Base-by-base conservation (phyloP, 2,113 vertebrate genomes). In the Gnathonemus echidnorhynchus region DNA sequence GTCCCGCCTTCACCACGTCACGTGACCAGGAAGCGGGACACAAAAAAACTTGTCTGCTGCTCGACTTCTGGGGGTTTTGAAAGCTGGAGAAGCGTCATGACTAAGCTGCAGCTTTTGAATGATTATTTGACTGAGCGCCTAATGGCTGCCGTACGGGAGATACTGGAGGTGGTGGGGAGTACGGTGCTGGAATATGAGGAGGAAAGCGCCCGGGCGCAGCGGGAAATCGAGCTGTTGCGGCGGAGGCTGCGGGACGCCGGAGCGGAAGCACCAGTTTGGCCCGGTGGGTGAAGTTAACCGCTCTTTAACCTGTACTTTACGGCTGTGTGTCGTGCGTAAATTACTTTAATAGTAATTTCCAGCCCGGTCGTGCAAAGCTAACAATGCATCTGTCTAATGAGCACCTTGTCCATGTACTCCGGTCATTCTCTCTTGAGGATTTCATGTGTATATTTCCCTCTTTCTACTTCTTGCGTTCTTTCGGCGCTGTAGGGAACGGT, bases 171-270 rank as follows among this genome's bases (percentile, higher is more conserved):
- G 66, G 96, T 96, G 92, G 94, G 92, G 90, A 95, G 94, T 92
- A 95, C 95, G 88, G 95, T 96, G 52, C 92, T 92, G 66, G 95
- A 96, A 92, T 96, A 95, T 92, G 94, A 95, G 58, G 95, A 96
- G 92, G 96, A 96, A 93, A 92, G 95, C 5, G 94, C 94, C 6
- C 91, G 95, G 5, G 91, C 94, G 84, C 88, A 91, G 49, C 91
- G 93, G 86, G 96, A 96, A 93, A 96, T 95, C 92, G 93, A 96
- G 39, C 92, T 92, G 42, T 94, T 96, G 45, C 94, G 95, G 92
- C 90, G 94, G 90, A 95, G 95, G 93, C 94, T 96, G 91, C 94
- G 94, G 93, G 94, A 95, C 92, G 90, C 95, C 86, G 93, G 94
- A 87, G 93, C 94, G 89, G 89, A 85, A 31, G 93, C 92, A 90